Percentiles rank a stretch among this genome's conserved stretches.
These are phyloP conservation scores for Caloenas nicobarica DNA, from an alignment of 2,113 vertebrate genomes.

Conservation along the genomic window DNA sequence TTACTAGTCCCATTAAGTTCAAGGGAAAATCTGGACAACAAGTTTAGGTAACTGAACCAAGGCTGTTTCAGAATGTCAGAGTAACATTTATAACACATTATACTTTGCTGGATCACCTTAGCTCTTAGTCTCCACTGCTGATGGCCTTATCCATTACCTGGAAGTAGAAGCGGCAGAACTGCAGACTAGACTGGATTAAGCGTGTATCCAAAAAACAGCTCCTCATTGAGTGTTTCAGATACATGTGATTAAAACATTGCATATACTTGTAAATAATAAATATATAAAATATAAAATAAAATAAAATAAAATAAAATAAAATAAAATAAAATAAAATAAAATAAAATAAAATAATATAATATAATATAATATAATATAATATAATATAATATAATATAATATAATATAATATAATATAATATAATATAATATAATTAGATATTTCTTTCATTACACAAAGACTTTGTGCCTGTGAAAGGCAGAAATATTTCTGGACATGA, in stretches of 20 bases:
- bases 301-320: too few species aligned
- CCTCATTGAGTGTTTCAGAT: background rate
- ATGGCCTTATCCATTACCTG: background rate
- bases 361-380: too few species aligned
- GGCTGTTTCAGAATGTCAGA: background rate
- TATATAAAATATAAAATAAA: too few species aligned
- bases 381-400: too few species aligned
- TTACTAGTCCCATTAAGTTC: background rate
- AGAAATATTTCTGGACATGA: background rate
- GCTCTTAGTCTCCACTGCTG: background rate
- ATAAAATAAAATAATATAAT: too few species aligned
- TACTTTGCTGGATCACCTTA: background rate
- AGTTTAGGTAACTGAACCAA: background rate
- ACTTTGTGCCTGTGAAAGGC: background rate
- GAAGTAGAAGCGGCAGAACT: background rate
- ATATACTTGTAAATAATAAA: background rate
- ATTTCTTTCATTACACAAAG: background rate
- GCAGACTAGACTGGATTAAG: background rate
- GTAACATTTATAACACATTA: background rate
- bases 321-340: too few species aligned
- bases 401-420: too few species aligned
- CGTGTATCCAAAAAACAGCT: background rate
- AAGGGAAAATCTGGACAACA: background rate
- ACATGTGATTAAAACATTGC: background rate
- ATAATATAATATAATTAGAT: too few species aligned